These are phyloP conservation scores for Oryctolagus cuniculus DNA, from an alignment of 2,113 vertebrate species.

Conservation along the genomic window mOryCun1.1 NC_091435.1:82659501-82660000, in stretches of 20 bases:
- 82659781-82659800: background rate
- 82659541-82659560: background rate
- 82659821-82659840: background rate
- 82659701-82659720: background rate
- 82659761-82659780: background rate
- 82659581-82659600: background rate
- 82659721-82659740: background rate
- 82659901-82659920: background rate
- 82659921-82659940: background rate
- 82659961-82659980: background rate
- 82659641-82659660: background rate
- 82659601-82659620: background rate
- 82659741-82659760: background rate
- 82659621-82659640: background rate
- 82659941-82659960: background rate
- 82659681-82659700: background rate
- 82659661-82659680: background rate
- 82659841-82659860: background rate
- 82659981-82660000: background rate
- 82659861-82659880: background rate
- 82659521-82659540: background rate
- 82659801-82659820: background rate
- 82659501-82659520: background rate
- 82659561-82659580: background rate
- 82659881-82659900: conserved; percentile 19